A percentile compares a stretch with the other conserved stretches of the same genome.
These are phyloP conservation scores for Desmophyllum pertusum DNA, from an alignment of 92 coral and sea anemone genomes.

Conservation along the genomic window DNA sequence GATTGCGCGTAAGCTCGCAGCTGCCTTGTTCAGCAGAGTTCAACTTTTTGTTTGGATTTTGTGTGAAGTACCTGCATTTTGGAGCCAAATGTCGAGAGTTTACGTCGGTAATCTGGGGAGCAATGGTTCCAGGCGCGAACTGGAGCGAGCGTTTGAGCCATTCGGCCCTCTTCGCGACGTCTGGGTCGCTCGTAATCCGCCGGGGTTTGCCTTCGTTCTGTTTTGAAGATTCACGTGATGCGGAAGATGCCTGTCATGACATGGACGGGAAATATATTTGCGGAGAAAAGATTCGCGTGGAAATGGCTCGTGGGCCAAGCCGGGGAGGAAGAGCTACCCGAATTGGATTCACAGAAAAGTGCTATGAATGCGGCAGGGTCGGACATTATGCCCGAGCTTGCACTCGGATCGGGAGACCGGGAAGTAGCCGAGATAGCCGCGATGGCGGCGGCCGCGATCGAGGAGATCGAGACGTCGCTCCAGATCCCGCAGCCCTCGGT, in stretches of 20 bases:
- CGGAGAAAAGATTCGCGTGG: conserved; percentile 88
- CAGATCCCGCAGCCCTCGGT: conserved; percentile 44
- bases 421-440: no score
- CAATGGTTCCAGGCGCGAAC: conserved; percentile 91
- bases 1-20: background rate
- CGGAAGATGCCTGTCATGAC: conserved; percentile 86
- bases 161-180: conserved; percentile 95
- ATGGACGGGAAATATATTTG: conserved; percentile 81
- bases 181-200: conserved; percentile 99
- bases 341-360: conserved; percentile 83
- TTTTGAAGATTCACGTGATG: conserved; percentile 96
- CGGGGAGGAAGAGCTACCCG: conserved; percentile 96
- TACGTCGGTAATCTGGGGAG: conserved; percentile 96
- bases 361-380: conserved; percentile 94
- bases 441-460: conserved; percentile 33
- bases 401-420: conserved; percentile 70
- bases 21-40: background rate
- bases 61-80: conserved; percentile 3
- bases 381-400: conserved; percentile 98
- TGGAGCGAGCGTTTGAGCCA: conserved; percentile 84
- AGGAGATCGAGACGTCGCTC: conserved; percentile 36
- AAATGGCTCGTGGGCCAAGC: conserved; percentile 94
- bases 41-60: background rate
- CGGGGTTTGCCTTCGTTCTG: conserved; percentile 96
- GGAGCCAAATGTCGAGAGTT: conserved; percentile 76